Base-by-base conservation (phyloP, 2,888 invertebrate species). In the Spicauda simplicius region DNA sequence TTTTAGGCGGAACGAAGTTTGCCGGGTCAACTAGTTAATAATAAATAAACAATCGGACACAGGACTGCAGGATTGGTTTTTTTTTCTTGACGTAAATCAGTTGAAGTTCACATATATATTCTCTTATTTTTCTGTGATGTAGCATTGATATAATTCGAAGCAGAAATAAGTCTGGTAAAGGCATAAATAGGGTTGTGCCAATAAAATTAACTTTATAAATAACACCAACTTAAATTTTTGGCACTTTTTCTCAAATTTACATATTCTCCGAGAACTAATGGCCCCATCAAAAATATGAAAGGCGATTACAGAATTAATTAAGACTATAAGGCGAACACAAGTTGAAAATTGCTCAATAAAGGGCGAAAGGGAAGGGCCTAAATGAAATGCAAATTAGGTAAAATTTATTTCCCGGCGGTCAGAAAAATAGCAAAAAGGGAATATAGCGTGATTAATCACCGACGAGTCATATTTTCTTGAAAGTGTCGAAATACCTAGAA, bases 341-440 rank as follows among this genome's bases (percentile, higher is more conserved):
- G 75, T 77, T 74, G 74, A 77, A n/a, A n/a, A n/a, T n/a, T 81
- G 77, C 76, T 75, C 76, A 72, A 77, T 74, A 73, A 77, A 77
- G 76, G 62, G 80, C 82, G 81, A 82, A 80, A 86, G 84, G 85
- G 85, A 85, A 85, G 78, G 78, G 68, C 79, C 78, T 80, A 84
- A 88, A 87, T 85, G 82, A 83, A 88, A 91, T 90, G 90, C 86
- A 91, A 91, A 91, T 91, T 86, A 88, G 82, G 78, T 64, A 78
- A 85, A 87, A 90, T 88, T 88, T 88, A 90, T 90, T 84, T 86
- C 86, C 81, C 83, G 72, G 86, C 81, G 86, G 86, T 86, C 83
- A 85, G 78, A 77, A 82, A 84, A 83, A 86, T 73, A 74, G 72
- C 73, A 85, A 75, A 80, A 78, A 79, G 69, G n/a, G 64, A 70